Conservation (phyloP, 2,113 vertebrate species). For the Bufo gargarizans region DNA sequence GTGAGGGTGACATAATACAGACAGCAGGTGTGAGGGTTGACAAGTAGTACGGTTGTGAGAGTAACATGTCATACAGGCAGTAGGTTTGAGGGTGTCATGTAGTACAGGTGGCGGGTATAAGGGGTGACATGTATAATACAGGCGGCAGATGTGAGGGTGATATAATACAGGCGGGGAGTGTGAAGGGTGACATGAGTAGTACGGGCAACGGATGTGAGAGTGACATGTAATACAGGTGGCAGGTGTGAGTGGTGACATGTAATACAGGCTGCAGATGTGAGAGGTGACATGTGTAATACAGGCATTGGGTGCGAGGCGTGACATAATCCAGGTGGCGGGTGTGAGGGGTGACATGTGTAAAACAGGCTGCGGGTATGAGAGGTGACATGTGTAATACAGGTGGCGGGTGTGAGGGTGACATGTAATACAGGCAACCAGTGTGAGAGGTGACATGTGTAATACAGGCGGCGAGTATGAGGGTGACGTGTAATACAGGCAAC, state of each 20-base stretch:
- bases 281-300: neutral
- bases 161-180: neutral
- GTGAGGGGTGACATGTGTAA: neutral
- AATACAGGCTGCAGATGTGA: neutral
- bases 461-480: constrained; percentile 25
- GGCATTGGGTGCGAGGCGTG: too few species aligned
- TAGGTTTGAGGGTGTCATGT: neutral
- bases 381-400: neutral
- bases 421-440: neutral
- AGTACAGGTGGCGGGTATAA: neutral
- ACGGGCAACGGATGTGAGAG: neutral
- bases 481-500: neutral
- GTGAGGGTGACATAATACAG: neutral
- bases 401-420: neutral
- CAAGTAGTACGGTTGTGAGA: neutral
- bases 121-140: neutral
- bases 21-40: too few species aligned
- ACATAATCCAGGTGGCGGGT: neutral
- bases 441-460: constrained; percentile 32
- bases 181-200: neutral
- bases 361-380: neutral
- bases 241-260: neutral
- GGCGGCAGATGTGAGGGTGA: neutral
- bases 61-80: neutral
- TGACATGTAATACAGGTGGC: neutral